These are phyloP conservation scores for Paracentrotus lividus DNA, from an alignment of 53 echinoderm and acorn worm species.

Conservation along the genomic window DNA sequence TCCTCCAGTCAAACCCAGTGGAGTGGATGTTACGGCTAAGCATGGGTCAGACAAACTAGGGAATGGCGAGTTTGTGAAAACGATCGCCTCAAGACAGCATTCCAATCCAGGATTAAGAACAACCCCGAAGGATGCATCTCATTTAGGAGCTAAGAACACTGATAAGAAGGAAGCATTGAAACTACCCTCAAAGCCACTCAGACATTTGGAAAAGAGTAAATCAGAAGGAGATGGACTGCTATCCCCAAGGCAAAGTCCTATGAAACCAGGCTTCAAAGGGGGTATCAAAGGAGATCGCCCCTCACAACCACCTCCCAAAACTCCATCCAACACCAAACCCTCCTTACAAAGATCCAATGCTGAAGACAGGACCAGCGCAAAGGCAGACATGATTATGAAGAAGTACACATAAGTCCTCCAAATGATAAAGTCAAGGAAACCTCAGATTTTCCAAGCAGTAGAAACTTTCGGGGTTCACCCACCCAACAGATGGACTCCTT, in stretches of 20 bases:
- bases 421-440: conserved; percentile 46
- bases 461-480: conserved; percentile 17
- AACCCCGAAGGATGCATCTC: background rate
- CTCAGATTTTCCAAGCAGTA: background rate
- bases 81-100: conserved; percentile 46
- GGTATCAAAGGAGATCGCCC: conserved; percentile 30
- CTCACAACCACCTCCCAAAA: conserved; percentile 45
- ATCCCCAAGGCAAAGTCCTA: background rate
- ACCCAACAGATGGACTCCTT: conserved; percentile 27
- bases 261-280: background rate
- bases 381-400: conserved; percentile 55
- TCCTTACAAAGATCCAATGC: conserved; percentile 16
- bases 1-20: conserved; percentile 53
- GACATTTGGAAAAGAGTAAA: conserved; percentile 62
- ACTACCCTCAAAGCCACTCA: conserved; percentile 32
- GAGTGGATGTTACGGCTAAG: conserved; percentile 39
- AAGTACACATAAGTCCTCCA: conserved; percentile 58
- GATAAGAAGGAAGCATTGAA: conserved; percentile 52
- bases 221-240: conserved; percentile 36
- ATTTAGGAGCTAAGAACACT: background rate
- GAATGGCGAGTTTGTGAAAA: conserved; percentile 8
- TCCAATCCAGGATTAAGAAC: conserved; percentile 10
- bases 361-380: conserved; percentile 25
- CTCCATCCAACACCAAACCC: conserved; percentile 47
- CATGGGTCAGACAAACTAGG: background rate